A percentile compares a stretch with the other conserved stretches of the same genome.
These are phyloP conservation scores for Myoxocephalus aenaeus DNA, from an alignment of 2,797 vertebrate genomes.

Conservation along the genomic window DNA sequence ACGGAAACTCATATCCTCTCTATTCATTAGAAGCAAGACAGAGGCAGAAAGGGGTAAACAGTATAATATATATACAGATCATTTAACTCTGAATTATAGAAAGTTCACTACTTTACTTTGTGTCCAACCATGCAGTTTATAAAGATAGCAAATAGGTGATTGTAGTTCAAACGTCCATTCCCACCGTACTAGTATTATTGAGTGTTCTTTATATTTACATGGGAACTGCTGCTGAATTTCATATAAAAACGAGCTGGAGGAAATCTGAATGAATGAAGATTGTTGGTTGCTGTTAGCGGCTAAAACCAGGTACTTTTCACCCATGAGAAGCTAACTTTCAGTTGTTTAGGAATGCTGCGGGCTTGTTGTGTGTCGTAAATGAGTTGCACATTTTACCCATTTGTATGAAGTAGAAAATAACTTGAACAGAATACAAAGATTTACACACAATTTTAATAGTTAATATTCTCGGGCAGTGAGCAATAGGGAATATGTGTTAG, in stretches of 20 bases:
- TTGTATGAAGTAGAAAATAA: neutral
- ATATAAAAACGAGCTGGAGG: neutral
- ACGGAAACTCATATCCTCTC: constrained; percentile 12
- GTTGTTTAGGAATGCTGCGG: neutral
- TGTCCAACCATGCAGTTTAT: neutral
- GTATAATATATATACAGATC: neutral
- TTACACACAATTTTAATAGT: constrained; percentile 33
- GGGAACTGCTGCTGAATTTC: constrained; percentile 5
- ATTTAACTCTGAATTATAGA: neutral
- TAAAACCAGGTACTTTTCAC: constrained; percentile 1
- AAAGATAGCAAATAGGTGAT: neutral
- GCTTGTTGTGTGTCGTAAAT: constrained; percentile 8
- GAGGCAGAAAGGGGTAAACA: constrained; percentile 1
- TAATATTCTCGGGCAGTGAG: neutral
- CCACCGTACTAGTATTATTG: neutral
- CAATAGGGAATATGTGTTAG: neutral
- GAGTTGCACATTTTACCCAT: constrained; percentile 16
- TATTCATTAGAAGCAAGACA: neutral
- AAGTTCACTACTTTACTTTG: constrained; percentile 1
- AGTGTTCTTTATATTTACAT: constrained; percentile 5
- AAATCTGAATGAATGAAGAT: neutral
- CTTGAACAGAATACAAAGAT: constrained; percentile 8
- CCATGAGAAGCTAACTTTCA: constrained; percentile 4
- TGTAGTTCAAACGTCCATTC: neutral
- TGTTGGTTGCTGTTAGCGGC: neutral